Conservation (phyloP, 2,888 invertebrate genomes). For the Tortricodes alternella region DNA sequence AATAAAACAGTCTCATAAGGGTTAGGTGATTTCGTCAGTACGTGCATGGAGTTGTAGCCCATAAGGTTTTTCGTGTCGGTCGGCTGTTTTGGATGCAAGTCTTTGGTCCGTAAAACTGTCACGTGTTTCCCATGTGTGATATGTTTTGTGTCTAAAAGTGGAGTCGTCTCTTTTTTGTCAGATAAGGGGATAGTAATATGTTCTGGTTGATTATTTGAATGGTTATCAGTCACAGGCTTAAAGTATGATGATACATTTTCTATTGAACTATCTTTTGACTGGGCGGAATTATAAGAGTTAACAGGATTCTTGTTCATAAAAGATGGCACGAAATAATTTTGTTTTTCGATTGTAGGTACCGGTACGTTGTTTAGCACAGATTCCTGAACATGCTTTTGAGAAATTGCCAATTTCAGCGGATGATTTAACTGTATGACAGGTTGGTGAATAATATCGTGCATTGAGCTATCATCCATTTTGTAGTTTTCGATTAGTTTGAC, state of each 20-base stretch:
- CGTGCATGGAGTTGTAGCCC: constrained; percentile 47
- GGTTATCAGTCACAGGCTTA: constrained; percentile 38
- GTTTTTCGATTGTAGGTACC: constrained; percentile 44
- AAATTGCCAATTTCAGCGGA: constrained; percentile 30
- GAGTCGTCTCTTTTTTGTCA: background rate
- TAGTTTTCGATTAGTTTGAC: background rate
- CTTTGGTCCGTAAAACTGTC: constrained; percentile 54
- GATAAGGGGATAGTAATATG: constrained; percentile 19
- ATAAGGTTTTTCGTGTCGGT: constrained; percentile 43
- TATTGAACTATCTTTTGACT: constrained; percentile 16
- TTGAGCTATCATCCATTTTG: constrained; percentile 40
- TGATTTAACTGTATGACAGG: constrained; percentile 27
- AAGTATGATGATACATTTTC: constrained; percentile 40
- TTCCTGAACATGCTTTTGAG: constrained; percentile 41
- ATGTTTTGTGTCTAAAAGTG: constrained; percentile 7
- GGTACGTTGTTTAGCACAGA: constrained; percentile 48
- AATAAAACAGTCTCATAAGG: constrained; percentile 68
- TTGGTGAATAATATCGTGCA: constrained; percentile 41
- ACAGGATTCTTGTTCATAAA: constrained; percentile 39
- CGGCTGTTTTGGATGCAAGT: constrained; percentile 42
- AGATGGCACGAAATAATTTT: constrained; percentile 54
- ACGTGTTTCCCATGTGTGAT: constrained; percentile 48
- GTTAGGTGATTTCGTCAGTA: constrained; percentile 59
- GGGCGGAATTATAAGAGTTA: constrained; percentile 24
- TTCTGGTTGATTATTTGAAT: constrained; percentile 30